These are phyloP conservation scores for Allophyes oxyacanthae DNA, from an alignment of 2,888 invertebrate genomes.

Conservation along the genomic window DNA sequence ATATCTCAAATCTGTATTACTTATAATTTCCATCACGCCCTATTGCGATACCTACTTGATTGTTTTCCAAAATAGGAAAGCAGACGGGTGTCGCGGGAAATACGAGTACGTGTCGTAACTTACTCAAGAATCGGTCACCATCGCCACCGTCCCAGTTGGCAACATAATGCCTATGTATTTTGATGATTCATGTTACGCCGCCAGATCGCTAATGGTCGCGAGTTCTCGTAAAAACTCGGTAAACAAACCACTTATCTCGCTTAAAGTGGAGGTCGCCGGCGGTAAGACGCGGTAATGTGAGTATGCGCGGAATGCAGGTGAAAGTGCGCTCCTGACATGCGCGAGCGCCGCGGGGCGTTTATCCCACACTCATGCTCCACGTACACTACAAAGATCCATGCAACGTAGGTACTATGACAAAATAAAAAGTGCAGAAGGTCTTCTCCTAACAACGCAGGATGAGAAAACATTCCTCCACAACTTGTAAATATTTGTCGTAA, in stretches of 20 bases:
- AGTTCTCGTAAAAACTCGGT: slow-evolving; percentile 27
- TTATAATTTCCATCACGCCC: slow-evolving; percentile 10
- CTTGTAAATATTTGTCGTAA: no score
- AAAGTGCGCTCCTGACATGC: slow-evolving; percentile 42
- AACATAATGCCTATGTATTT: slow-evolving; percentile 18
- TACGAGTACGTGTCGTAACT: slow-evolving; percentile 29
- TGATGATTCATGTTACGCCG: slow-evolving; percentile 27
- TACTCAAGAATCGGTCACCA: slow-evolving; percentile 2
- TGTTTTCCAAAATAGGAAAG: slow-evolving; percentile 38
- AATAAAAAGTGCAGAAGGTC: background rate
- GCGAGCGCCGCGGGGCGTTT: slow-evolving; percentile 2
- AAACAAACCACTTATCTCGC: slow-evolving; percentile 28
- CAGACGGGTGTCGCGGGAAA: slow-evolving; percentile 25
- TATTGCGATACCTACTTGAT: slow-evolving; percentile 15
- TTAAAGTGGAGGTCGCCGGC: background rate
- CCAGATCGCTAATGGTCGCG: slow-evolving; percentile 15
- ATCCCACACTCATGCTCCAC: slow-evolving; percentile 19
- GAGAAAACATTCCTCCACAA: no score
- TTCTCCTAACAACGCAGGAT: background rate
- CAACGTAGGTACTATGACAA: background rate
- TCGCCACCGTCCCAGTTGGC: slow-evolving; percentile 10
- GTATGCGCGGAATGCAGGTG: slow-evolving; percentile 47
- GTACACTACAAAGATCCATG: background rate
- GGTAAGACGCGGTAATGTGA: slow-evolving; percentile 9
- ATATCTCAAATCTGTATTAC: background rate